phyloP scores from a whole-genome alignment of 2,113 vertebrate genomes.

The Emydura subglobosa region DNA sequence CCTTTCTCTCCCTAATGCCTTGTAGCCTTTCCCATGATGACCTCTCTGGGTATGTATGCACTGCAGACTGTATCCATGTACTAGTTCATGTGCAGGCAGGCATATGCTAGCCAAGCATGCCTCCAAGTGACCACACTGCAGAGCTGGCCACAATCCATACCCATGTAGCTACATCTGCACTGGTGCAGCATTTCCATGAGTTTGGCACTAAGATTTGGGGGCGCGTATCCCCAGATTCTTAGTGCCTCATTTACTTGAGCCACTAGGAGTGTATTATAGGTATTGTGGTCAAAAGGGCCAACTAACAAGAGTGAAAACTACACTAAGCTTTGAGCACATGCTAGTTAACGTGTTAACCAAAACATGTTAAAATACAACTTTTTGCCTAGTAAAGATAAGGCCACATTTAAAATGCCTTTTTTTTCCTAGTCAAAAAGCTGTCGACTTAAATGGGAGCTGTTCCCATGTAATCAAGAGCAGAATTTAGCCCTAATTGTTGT shows the following conservation, averaged over 20 bases:
- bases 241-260: not conserved
- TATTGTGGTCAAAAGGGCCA: not conserved
- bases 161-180: not conserved
- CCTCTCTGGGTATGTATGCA: not conserved
- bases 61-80: not conserved
- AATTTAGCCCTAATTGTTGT: not conserved
- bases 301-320: not conserved
- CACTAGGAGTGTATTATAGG: not conserved
- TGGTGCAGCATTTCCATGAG: not conserved
- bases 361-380: accelerated
- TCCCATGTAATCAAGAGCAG: not conserved
- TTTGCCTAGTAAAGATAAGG: not conserved
- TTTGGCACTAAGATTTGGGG: not conserved
- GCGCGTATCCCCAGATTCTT: not conserved
- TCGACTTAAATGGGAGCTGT: not conserved
- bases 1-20: not conserved
- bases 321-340: not conserved
- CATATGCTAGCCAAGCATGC: not conserved
- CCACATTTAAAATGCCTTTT: not conserved
- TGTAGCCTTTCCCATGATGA: not conserved
- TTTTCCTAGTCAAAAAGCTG: not conserved
- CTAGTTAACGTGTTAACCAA: not conserved
- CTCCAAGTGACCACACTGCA: not conserved
- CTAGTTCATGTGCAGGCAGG: not conserved
- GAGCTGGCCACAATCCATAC: not conserved